Percentiles rank a stretch among this genome's conserved stretches.
Evolutionary conservation across 2,888 invertebrate genomes (phyloP).

Genomic region (Xylota sylvarum): DNA sequence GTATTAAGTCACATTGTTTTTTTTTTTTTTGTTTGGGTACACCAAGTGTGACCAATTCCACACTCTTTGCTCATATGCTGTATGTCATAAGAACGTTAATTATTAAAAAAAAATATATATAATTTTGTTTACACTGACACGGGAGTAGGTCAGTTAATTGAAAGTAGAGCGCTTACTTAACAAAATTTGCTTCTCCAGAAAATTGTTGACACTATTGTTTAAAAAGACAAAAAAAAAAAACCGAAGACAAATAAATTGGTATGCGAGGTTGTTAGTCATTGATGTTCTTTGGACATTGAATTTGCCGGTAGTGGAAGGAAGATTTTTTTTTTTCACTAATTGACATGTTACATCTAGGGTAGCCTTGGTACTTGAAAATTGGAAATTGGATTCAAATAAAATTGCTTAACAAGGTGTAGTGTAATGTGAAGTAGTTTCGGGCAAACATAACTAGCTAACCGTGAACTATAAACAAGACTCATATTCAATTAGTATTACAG

Average conservation of each 20-base stretch:
- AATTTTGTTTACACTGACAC: neutral
- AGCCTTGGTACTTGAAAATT: neutral
- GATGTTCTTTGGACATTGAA: neutral
- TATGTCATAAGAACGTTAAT: neutral
- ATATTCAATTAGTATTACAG: no score
- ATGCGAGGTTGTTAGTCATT: neutral
- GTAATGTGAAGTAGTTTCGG: neutral
- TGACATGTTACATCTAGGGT: neutral
- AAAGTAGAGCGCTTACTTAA: slow-evolving; percentile 4
- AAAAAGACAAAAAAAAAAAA: neutral
- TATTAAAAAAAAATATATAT: neutral
- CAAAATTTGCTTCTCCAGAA: neutral
- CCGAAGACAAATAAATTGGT: no score
- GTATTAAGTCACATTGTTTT: neutral
- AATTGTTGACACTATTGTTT: neutral
- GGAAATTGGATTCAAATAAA: neutral
- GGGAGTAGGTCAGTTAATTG: slow-evolving; percentile 8
- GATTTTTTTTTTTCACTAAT: neutral
- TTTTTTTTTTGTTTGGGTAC: neutral
- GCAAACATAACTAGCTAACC: no score
- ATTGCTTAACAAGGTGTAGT: neutral
- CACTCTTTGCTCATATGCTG: neutral
- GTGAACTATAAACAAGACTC: no score
- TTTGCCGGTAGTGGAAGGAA: neutral
- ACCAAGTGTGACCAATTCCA: slow-evolving; percentile 22